Evolutionary conservation across 2,113 vertebrate genomes (phyloP).

Genomic region (Myiopsitta monachus): DNA sequence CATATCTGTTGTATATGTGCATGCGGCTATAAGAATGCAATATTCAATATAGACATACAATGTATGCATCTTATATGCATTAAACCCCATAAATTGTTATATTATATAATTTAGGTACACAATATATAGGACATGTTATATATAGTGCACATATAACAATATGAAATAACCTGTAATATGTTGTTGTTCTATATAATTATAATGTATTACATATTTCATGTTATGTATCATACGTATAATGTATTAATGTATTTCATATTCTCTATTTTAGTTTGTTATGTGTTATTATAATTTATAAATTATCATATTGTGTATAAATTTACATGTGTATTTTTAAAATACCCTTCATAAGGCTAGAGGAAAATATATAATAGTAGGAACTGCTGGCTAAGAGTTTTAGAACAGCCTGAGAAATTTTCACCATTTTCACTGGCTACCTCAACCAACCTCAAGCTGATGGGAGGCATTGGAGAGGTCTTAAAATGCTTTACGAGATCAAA

Average conservation of each 20-base stretch:
- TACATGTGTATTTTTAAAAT: background rate
- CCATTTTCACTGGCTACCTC: background rate
- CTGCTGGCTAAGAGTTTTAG: background rate
- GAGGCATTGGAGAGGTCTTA: background rate
- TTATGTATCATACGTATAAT: background rate
- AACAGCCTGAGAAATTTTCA: background rate
- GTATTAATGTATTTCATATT: background rate
- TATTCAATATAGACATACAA: background rate
- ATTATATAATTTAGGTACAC: background rate
- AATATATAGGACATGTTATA: background rate
- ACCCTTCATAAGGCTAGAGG: background rate
- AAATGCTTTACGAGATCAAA: background rate
- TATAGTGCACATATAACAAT: background rate
- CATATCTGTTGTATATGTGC: background rate
- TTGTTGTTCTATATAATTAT: background rate
- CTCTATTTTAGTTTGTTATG: background rate
- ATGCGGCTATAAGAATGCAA: background rate
- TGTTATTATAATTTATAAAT: background rate
- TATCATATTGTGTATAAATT: background rate
- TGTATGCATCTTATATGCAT: background rate
- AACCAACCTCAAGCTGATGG: background rate
- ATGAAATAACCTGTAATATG: background rate
- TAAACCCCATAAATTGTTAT: background rate
- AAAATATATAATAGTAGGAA: background rate
- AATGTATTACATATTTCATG: background rate